Conservation (phyloP, 1,140 invertebrate genomes). For the Sitodiplosis mosellana region DNA sequence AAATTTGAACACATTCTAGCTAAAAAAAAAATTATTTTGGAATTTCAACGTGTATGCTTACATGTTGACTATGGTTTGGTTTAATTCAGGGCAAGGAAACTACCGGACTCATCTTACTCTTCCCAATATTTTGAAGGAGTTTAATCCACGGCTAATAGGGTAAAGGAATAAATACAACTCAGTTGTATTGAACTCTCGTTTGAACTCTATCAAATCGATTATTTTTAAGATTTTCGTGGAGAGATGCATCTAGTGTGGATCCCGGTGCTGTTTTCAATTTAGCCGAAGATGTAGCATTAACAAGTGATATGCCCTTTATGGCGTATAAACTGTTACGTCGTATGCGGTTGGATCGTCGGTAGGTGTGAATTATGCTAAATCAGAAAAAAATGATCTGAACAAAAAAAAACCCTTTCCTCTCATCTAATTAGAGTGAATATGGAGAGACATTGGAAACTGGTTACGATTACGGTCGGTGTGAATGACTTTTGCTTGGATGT, state of each 20-base stretch:
- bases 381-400: neutral
- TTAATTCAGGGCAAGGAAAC: constrained; percentile 26
- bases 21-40: too few species aligned
- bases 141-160: constrained; percentile 35
- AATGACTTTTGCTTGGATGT: constrained; percentile 46
- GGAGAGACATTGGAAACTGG: constrained; percentile 43
- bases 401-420: neutral
- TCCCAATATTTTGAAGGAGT: constrained; percentile 32
- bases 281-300: constrained; percentile 31
- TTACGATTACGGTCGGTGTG: constrained; percentile 39
- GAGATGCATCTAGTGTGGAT: constrained; percentile 24
- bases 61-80: too few species aligned
- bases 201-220: too few species aligned
- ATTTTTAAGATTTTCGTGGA: constrained; percentile 18
- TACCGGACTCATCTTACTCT: constrained; percentile 31
- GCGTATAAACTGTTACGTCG: constrained; percentile 31
- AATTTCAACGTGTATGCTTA: too few species aligned
- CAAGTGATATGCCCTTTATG: constrained; percentile 34
- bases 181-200: neutral
- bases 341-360: constrained; percentile 30
- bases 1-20: too few species aligned
- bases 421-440: constrained; percentile 24
- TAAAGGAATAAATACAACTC: too few species aligned
- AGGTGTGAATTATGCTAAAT: too few species aligned
- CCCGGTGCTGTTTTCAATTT: constrained; percentile 32